Conservation (phyloP, 2,113 vertebrate genomes). For the Spea bombifrons region DNA sequence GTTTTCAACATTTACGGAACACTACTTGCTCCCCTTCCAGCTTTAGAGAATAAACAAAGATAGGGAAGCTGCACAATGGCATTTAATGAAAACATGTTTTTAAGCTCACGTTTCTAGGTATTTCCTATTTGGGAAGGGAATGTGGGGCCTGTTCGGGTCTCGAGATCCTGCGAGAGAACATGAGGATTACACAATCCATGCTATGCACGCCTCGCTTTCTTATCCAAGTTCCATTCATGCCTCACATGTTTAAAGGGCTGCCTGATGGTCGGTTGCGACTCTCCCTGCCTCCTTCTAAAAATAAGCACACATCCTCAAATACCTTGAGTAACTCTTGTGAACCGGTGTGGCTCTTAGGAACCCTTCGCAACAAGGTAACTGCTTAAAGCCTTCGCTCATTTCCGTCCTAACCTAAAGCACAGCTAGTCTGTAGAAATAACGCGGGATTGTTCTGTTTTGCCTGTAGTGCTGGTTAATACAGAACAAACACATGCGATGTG, state of each 20-base stretch:
- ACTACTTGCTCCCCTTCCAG: too few species aligned
- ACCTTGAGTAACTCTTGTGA: background rate
- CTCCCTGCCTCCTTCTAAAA: slow-evolving; percentile 1
- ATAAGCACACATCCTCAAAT: background rate
- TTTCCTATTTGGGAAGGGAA: slow-evolving; percentile 45
- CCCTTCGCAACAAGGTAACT: too few species aligned
- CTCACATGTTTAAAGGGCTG: slow-evolving; percentile 25
- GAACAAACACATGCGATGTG: too few species aligned
- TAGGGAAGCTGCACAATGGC: background rate
- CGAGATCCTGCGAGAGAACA: slow-evolving; percentile 12
- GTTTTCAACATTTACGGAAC: too few species aligned
- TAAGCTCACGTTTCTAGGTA: slow-evolving; percentile 32
- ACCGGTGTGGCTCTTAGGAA: too few species aligned
- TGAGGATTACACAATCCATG: slow-evolving; percentile 17
- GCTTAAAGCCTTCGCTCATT: too few species aligned
- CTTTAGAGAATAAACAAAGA: too few species aligned
- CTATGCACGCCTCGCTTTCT: slow-evolving; percentile 26
- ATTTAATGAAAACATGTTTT: slow-evolving; percentile 25
- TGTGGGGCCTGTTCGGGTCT: slow-evolving; percentile 28
- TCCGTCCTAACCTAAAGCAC: too few species aligned
- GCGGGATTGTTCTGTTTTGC: too few species aligned
- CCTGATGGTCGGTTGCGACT: slow-evolving; percentile 31
- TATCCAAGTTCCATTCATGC: slow-evolving; percentile 36
- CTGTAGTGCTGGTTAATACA: too few species aligned
- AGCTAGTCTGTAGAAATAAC: too few species aligned